Evolutionary conservation across 2,797 vertebrate genomes (phyloP).

Genomic region (Sparus aurata): DNA sequence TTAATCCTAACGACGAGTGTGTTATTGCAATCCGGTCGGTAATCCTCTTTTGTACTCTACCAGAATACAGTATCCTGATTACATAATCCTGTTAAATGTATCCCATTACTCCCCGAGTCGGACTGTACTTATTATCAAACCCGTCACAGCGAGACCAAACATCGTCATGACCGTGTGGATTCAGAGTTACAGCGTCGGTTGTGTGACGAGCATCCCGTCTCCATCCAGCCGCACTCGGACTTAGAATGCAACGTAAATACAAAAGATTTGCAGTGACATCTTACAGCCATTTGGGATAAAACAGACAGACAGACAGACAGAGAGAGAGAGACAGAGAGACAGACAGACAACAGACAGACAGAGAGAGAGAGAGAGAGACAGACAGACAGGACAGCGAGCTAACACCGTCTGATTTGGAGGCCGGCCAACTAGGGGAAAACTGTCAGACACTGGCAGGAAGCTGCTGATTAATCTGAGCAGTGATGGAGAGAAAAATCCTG

Average conservation of each 20-base stretch:
- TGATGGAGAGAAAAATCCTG: conserved; percentile 61
- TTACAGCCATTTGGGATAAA: neutral
- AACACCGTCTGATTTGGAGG: conserved; percentile 64
- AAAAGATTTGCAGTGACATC: conserved; percentile 17
- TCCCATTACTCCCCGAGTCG: too few relatives aligned
- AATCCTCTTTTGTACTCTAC: too few relatives aligned
- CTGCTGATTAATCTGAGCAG: conserved; percentile 74
- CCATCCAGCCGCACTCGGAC: neutral
- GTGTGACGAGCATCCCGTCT: neutral
- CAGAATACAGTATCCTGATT: too few relatives aligned
- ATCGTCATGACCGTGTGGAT: neutral
- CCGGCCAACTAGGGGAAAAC: conserved; percentile 59
- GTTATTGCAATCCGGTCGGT: too few relatives aligned
- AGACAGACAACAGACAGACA: conserved; percentile 13
- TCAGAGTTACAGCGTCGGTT: too few relatives aligned
- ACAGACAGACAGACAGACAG: too few relatives aligned
- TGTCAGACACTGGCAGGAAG: conserved; percentile 70
- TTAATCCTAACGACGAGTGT: too few relatives aligned
- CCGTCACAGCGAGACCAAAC: neutral
- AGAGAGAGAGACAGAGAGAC: too few relatives aligned
- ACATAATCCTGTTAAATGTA: too few relatives aligned
- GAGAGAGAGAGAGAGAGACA: conserved; percentile 12
- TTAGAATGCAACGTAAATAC: neutral
- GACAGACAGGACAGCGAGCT: conserved; percentile 19
- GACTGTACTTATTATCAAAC: too few relatives aligned